These are phyloP conservation scores for Leptobrachium leishanense DNA, from an alignment of 2,113 vertebrate species.

Conservation along the genomic window DNA sequence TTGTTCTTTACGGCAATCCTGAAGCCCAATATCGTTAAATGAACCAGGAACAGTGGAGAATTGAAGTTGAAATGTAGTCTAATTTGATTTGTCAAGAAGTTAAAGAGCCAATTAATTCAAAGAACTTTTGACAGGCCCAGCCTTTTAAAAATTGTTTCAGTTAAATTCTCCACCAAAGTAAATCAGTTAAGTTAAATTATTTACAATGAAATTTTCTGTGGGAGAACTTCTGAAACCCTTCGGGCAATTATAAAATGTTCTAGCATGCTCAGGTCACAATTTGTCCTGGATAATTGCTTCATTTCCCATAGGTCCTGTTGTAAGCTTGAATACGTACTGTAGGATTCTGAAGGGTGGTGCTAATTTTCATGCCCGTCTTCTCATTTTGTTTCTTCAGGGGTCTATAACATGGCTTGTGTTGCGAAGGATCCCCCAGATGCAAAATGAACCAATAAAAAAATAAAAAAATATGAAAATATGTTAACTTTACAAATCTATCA, in stretches of 20 bases:
- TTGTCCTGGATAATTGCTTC: constrained; percentile 62
- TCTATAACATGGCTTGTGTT: not conserved
- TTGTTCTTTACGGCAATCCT: constrained; percentile 17
- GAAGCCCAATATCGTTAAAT: constrained; percentile 35
- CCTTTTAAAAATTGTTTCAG: constrained; percentile 52
- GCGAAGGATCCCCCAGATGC: not conserved
- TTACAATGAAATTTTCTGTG: constrained; percentile 64
- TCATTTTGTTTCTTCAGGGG: constrained; percentile 32
- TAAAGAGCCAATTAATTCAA: constrained; percentile 58
- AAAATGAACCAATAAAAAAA: not conserved
- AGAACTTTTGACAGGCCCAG: constrained; percentile 57
- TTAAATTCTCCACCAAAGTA: constrained; percentile 55
- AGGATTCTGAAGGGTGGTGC: constrained; percentile 48
- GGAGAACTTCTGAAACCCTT: constrained; percentile 64
- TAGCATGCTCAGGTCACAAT: constrained; percentile 61
- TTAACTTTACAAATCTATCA: too few species aligned
- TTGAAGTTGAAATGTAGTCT: constrained; percentile 59
- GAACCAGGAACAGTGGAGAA: constrained; percentile 53
- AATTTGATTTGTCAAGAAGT: constrained; percentile 58
- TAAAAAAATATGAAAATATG: not conserved
- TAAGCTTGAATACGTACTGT: constrained; percentile 4
- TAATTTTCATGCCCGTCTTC: constrained; percentile 7
- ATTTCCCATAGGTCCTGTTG: constrained; percentile 45
- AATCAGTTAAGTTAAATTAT: constrained; percentile 68
- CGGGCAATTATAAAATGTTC: constrained; percentile 67